A percentile compares a stretch with the other conserved stretches of the same genome.
Conservation (phyloP, 2,888 invertebrate genomes). For the Trilocha varians region DNA sequence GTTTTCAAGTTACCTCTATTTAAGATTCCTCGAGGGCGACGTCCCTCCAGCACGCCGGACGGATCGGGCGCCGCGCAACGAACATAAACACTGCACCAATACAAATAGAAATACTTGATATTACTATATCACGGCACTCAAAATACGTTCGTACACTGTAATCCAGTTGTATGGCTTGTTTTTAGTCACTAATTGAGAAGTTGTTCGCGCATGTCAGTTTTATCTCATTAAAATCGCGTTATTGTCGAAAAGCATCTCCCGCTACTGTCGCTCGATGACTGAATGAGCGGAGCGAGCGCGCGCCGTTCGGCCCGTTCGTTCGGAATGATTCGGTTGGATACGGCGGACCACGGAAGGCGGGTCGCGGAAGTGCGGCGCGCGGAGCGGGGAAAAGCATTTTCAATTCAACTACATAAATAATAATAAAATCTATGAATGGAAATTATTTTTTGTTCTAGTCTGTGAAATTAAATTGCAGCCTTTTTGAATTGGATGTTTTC, state of each 20-base stretch:
- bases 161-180: constrained; percentile 55
- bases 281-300: constrained; percentile 32
- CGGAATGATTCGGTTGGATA: too few species aligned
- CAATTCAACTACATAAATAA: neutral
- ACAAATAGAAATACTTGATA: constrained; percentile 35
- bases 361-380: constrained; percentile 20
- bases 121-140: constrained; percentile 45
- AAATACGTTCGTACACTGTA: constrained; percentile 56
- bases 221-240: constrained; percentile 25
- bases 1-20: constrained; percentile 52
- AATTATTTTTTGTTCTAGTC: too few species aligned
- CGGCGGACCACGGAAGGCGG: constrained; percentile 17
- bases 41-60: constrained; percentile 60
- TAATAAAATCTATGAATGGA: constrained; percentile 33
- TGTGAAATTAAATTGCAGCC: too few species aligned
- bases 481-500: too few species aligned
- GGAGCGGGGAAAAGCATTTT: constrained; percentile 14
- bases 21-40: constrained; percentile 63
- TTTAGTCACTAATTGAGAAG: constrained; percentile 54
- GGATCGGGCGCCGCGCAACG: constrained; percentile 56
- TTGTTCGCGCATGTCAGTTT: constrained; percentile 58
- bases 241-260: constrained; percentile 23
- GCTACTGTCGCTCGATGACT: constrained; percentile 65
- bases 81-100: constrained; percentile 72
- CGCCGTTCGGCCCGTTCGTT: constrained; percentile 37